Conservation (phyloP, 2,888 invertebrate genomes). For the Andrena camellia region DNA sequence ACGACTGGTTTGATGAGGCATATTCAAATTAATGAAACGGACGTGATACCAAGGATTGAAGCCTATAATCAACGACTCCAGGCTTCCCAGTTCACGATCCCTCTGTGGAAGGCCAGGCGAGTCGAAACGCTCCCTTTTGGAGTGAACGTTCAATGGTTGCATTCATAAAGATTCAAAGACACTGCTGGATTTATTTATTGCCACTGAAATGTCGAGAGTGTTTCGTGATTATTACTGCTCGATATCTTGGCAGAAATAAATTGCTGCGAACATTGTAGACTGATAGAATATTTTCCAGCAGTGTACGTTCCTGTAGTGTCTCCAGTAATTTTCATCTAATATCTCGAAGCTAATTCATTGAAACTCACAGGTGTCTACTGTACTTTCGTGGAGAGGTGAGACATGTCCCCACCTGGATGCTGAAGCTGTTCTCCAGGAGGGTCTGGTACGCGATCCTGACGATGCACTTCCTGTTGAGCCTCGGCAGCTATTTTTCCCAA, state of each 20-base stretch:
- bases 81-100: constrained; percentile 41
- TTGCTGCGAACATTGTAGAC: too few species aligned
- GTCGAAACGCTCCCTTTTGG: background rate
- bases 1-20: constrained; percentile 31
- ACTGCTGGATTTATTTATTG: too few species aligned
- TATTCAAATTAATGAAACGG: constrained; percentile 38
- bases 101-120: constrained; percentile 65
- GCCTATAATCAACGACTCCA: background rate
- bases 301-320: too few species aligned
- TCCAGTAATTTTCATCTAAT: too few species aligned
- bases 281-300: too few species aligned
- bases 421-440: constrained; percentile 64
- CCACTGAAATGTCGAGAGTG: too few species aligned
- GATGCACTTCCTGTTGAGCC: constrained; percentile 52
- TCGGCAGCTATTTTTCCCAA: constrained; percentile 56
- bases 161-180: background rate
- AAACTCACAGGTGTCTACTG: constrained; percentile 43
- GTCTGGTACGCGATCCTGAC: constrained; percentile 61
- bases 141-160: background rate
- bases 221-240: too few species aligned
- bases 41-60: constrained; percentile 48
- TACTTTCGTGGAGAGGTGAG: constrained; percentile 38
- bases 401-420: constrained; percentile 64
- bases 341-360: too few species aligned
- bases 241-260: too few species aligned